phyloP scores from a whole-genome alignment of 2,888 invertebrate species.

The Euclidia mi region DNA sequence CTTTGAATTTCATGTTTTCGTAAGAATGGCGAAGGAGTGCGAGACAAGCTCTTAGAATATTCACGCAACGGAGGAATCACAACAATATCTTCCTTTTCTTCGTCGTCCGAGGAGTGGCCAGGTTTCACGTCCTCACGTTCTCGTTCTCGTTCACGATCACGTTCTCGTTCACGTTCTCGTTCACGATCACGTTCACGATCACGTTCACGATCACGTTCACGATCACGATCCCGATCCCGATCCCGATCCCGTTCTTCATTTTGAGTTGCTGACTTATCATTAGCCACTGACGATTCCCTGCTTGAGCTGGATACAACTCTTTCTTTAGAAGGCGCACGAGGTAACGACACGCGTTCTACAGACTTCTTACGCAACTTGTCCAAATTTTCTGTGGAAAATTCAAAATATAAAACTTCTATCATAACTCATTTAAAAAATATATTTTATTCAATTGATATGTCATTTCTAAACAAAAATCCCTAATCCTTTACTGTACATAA shows the following conservation, averaged over 20 bases:
- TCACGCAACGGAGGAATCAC: conserved; percentile 81
- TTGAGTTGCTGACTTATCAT: conserved; percentile 74
- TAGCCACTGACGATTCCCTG: conserved; percentile 82
- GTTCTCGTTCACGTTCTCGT: conserved; percentile 50
- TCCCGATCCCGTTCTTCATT: conserved; percentile 55
- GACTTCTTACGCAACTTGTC: conserved; percentile 79
- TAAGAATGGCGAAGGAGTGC: conserved; percentile 96
- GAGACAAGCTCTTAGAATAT: conserved; percentile 94
- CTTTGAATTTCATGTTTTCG: conserved; percentile 91
- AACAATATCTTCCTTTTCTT: conserved; percentile 82
- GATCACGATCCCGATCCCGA: conserved; percentile 32
- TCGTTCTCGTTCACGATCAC: conserved; percentile 47
- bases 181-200: conserved; percentile 53
- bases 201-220: conserved; percentile 53
- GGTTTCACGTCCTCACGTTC: conserved; percentile 65
- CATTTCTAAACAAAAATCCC: no score
- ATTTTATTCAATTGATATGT: no score
- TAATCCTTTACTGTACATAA: no score
- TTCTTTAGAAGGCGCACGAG: conserved; percentile 74
- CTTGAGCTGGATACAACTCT: conserved; percentile 85
- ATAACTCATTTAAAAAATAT: no score
- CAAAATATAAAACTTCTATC: no score
- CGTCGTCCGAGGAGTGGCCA: conserved; percentile 79
- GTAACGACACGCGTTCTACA: conserved; percentile 75
- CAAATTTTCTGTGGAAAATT: conserved; percentile 79